phyloP scores from a whole-genome alignment of 2,797 vertebrate genomes.

The Cetoscarus ocellatus region DNA sequence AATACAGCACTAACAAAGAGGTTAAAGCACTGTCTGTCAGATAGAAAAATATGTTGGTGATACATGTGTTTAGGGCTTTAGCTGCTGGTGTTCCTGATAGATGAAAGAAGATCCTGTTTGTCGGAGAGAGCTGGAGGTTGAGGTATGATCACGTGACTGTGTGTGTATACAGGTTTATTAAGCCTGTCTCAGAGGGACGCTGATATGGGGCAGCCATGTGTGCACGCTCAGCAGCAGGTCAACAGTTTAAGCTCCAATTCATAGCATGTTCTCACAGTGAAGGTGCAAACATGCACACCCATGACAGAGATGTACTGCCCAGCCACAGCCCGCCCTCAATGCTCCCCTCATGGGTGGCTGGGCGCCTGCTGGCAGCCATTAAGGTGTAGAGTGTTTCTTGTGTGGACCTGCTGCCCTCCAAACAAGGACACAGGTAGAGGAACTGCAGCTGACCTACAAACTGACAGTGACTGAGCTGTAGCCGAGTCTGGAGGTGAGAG shows the following conservation, averaged over 20 bases:
- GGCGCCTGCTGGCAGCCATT: conserved; percentile 69
- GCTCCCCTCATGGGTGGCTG: conserved; percentile 56
- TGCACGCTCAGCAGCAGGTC: conserved; percentile 60
- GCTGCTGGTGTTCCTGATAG: conserved; percentile 54
- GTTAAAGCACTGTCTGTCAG: conserved; percentile 18
- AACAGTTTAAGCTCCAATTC: conserved; percentile 71
- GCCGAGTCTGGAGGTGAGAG: conserved; percentile 46
- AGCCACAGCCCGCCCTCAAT: conserved; percentile 54
- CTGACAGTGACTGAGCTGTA: conserved; percentile 70
- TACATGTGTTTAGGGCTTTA: conserved; percentile 28
- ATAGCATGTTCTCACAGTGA: conserved; percentile 41
- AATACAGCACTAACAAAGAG: background rate
- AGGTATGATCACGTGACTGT: background rate
- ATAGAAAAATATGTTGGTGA: background rate
- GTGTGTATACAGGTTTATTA: conserved; percentile 10
- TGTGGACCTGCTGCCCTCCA: conserved; percentile 58
- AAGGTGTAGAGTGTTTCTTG: conserved; percentile 36
- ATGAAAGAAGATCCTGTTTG: conserved; percentile 46
- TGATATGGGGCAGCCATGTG: conserved; percentile 27
- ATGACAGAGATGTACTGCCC: conserved; percentile 53
- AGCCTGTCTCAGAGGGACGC: conserved; percentile 39
- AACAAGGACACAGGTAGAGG: conserved; percentile 77
- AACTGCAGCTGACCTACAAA: conserved; percentile 79
- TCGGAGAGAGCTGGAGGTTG: conserved; percentile 19
- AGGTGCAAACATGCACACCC: conserved; percentile 23